Percentiles rank a stretch among this genome's conserved stretches.
phyloP scores from a whole-genome alignment of 2,888 invertebrate genomes.

The Limenitis arthemis region DNA sequence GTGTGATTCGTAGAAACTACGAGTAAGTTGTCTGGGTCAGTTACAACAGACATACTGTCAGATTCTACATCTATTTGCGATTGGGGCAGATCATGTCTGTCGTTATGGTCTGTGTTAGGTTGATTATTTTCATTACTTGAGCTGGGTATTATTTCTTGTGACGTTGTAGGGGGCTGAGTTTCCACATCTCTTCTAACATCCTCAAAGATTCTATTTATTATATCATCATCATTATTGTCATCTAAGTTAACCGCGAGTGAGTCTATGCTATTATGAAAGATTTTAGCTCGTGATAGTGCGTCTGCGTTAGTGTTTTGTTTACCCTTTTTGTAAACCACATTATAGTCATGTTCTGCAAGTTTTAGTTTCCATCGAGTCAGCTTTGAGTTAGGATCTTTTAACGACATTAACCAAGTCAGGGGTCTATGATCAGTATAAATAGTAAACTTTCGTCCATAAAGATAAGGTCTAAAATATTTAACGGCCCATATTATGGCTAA shows the following conservation, averaged over 20 bases:
- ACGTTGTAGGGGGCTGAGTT: background rate
- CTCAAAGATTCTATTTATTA: background rate
- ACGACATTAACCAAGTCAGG: constrained; percentile 17
- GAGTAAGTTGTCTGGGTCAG: background rate
- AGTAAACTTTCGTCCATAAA: constrained; percentile 16
- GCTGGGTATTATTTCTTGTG: no score
- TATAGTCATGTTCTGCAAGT: constrained; percentile 4
- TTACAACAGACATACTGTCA: background rate
- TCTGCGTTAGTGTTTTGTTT: no score
- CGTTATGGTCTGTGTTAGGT: no score
- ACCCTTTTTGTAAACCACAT: constrained; percentile 15
- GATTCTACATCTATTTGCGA: no score
- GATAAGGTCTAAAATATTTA: no score
- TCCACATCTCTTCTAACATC: background rate
- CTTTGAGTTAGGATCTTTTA: constrained; percentile 19
- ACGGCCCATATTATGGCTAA: no score
- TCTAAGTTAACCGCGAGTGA: no score
- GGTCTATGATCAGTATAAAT: constrained; percentile 12
- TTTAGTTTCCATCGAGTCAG: constrained; percentile 16
- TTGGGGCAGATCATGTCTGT: no score
- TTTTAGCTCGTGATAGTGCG: no score
- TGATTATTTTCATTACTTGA: no score
- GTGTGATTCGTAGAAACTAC: background rate
- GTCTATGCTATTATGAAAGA: no score
- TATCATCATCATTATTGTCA: background rate